Base-by-base conservation (phyloP, 2,113 vertebrate species). In the Thunnus maccoyii region DNA sequence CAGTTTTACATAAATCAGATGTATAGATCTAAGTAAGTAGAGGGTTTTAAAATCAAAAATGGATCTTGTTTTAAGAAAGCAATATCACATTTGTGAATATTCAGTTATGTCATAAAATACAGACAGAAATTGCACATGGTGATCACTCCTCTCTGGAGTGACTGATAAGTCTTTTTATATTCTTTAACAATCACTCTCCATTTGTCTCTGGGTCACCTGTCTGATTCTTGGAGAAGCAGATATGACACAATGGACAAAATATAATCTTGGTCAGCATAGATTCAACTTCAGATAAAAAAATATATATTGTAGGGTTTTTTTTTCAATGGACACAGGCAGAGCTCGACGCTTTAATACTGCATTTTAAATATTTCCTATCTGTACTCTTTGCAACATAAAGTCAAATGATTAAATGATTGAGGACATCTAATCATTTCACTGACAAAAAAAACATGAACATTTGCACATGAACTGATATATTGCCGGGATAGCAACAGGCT, bases 41-140 rank as follows among this genome's bases (percentile, higher is more conserved):
- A 61, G 44, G 65, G 32, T 57, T 77, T 78, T 16, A 41, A 72
- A 83, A 77, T 71, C 58, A 68, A 76, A 68, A 27, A 20, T 30
- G 46, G 48, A 36, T 75, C 58, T 63, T 32, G 20, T 61, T 58
- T 74, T 27, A 75, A 55, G 41, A 83, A 87, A 85, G 62, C 27
- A 58, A 32, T 64, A 58, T 64, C n/a, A 82, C 51, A 72, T 86
- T 66, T 61, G 46, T 68, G 27, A n/a, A 56, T 50, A 56, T 62
- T 58, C 5, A 75, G 46, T 27, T 41, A 66, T 72, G 20, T 75
- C 46, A 86, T 67, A 57, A 76, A 76, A 62, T 78, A 72, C 60
- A 68, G 51, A 80, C 67, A 87, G 63, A 86, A 91, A 89, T 85
- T 86, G 83, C 85, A 89, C 86, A 85, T 61, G 55, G 65, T 83